Evolutionary conservation across 2,888 invertebrate species (phyloP).

Genomic region (Mantis religiosa): DNA sequence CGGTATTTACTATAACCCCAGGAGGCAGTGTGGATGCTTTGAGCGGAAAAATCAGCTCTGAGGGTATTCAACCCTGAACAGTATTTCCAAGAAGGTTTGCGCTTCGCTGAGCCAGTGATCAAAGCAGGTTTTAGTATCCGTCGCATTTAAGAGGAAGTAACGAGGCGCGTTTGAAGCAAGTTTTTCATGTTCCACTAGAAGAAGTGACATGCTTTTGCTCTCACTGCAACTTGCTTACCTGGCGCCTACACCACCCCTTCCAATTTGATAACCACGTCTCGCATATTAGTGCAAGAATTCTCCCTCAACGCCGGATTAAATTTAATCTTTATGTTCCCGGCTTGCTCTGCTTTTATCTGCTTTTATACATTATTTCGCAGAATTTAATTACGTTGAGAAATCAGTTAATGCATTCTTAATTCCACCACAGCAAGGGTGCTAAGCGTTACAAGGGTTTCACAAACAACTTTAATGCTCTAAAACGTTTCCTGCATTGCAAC

Average conservation of each 20-base stretch:
- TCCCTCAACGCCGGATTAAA: not conserved
- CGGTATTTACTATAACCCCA: not conserved
- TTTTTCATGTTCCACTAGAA: not conserved
- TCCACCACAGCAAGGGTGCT: not conserved
- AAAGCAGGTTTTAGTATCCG: not conserved
- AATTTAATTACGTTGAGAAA: not conserved
- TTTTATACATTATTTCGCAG: not conserved
- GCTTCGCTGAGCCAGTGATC: not conserved
- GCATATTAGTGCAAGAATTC: not conserved
- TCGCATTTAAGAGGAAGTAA: not conserved
- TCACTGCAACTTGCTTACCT: not conserved
- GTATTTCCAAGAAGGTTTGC: not conserved
- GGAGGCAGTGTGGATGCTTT: not conserved
- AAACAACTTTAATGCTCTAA: not conserved
- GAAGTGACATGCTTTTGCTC: not conserved
- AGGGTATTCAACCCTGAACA: not conserved
- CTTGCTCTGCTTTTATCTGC: not conserved
- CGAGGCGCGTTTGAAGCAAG: too few species aligned
- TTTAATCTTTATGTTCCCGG: not conserved
- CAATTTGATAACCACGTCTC: not conserved
- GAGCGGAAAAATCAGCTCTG: not conserved
- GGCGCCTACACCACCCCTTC: not conserved
- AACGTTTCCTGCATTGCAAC: not conserved
- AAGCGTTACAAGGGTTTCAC: not conserved
- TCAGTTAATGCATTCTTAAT: not conserved